Conservation (phyloP, 2,113 vertebrate species). For the Axis porcinus region DNA sequence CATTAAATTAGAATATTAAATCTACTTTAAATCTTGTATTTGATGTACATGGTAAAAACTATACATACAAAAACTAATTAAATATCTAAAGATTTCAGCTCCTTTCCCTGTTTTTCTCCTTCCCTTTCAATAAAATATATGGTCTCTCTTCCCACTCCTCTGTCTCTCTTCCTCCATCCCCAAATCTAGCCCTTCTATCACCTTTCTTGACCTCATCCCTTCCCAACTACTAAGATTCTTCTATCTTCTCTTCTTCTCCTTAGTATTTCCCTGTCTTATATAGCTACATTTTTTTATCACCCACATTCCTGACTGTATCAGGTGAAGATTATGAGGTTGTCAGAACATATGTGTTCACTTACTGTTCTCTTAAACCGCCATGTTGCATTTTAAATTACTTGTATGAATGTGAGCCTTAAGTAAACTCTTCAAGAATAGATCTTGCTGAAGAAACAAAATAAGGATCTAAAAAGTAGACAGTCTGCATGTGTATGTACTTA, state of each 20-base stretch:
- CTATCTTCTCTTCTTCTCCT: background rate
- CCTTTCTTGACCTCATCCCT: background rate
- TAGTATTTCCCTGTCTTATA: background rate
- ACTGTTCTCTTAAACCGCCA: background rate
- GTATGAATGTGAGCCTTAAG: background rate
- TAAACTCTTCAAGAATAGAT: background rate
- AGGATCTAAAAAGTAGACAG: background rate
- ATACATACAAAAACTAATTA: slow-evolving; percentile 4
- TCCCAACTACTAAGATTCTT: background rate
- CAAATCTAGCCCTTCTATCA: background rate
- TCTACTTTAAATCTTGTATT: slow-evolving; percentile 18
- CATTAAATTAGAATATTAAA: slow-evolving; percentile 48
- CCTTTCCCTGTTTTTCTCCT: background rate
- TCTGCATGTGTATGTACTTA: background rate
- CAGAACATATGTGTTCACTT: background rate
- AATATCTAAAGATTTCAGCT: slow-evolving; percentile 13
- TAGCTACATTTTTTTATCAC: background rate
- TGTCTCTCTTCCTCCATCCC: no score
- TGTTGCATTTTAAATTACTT: background rate
- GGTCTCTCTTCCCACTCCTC: background rate
- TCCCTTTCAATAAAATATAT: background rate
- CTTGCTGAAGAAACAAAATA: background rate
- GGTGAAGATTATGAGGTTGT: background rate
- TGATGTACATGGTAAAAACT: background rate
- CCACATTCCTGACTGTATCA: background rate